Percentiles rank a stretch among this genome's conserved stretches.
Evolutionary conservation across 2,113 vertebrate genomes (phyloP).

Genomic region (Chionodraco myersi): DNA sequence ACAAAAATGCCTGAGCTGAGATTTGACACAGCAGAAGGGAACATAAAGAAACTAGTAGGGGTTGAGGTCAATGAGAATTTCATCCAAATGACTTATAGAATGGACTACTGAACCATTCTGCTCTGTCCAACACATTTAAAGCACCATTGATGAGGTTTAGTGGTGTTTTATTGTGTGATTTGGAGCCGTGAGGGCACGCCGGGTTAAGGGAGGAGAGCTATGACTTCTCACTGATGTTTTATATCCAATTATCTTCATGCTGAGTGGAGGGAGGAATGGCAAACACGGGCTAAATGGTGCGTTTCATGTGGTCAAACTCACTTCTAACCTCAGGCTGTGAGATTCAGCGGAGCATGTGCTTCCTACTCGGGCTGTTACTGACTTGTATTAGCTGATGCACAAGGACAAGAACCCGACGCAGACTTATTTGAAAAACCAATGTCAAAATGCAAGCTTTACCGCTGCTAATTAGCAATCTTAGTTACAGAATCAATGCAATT

Average conservation of each 20-base stretch:
- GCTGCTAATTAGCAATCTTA: not conserved
- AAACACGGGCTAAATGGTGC: conserved; percentile 60
- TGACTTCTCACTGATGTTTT: conserved; percentile 68
- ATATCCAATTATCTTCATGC: conserved; percentile 72
- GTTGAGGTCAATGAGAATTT: conserved; percentile 40
- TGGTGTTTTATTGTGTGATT: conserved; percentile 62
- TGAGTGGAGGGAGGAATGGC: conserved; percentile 64
- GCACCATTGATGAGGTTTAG: conserved; percentile 58
- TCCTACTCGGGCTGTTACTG: conserved; percentile 22
- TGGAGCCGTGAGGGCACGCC: conserved; percentile 11
- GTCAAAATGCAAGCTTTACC: not conserved
- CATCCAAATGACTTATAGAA: conserved; percentile 42
- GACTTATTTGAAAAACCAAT: not conserved
- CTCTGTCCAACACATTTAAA: conserved; percentile 49
- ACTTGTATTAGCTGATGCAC: conserved; percentile 12
- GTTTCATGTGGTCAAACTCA: conserved; percentile 68
- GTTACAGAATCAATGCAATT: too few species aligned
- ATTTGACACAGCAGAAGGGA: conserved; percentile 17
- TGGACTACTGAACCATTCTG: conserved; percentile 16
- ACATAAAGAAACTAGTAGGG: conserved; percentile 31
- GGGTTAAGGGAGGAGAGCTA: conserved; percentile 33
- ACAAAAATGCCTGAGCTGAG: not conserved
- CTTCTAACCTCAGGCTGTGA: conserved; percentile 43
- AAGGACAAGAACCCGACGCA: not conserved
- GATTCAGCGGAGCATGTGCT: conserved; percentile 29